Evolutionary conservation across 1,140 invertebrate genomes (phyloP).

Genomic region (Penaeus vannamei): DNA sequence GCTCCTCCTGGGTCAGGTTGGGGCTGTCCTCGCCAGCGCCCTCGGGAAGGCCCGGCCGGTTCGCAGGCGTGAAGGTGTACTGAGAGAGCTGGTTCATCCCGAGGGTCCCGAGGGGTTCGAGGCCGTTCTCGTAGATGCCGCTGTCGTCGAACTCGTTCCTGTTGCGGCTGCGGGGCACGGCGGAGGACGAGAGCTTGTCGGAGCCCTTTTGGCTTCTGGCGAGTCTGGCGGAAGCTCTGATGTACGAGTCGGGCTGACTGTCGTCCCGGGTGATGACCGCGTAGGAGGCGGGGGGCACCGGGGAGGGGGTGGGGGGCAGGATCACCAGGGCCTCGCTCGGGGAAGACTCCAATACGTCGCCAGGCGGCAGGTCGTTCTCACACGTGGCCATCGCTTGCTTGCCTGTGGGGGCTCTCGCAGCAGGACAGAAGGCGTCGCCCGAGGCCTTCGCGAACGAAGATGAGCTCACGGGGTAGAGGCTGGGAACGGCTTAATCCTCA

Average conservation of each 20-base stretch:
- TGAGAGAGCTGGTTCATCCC: background rate
- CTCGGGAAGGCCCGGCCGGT: background rate
- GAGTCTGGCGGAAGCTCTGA: background rate
- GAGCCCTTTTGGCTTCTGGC: background rate
- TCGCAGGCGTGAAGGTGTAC: background rate
- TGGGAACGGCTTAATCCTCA: no score
- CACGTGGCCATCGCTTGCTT: slow-evolving; percentile 42
- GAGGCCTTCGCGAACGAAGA: background rate
- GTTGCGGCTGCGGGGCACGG: background rate
- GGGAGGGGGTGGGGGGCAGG: background rate
- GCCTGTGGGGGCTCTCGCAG: background rate
- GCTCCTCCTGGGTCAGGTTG: slow-evolving; percentile 6
- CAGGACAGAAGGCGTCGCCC: background rate
- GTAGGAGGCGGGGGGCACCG: background rate
- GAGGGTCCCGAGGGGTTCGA: background rate
- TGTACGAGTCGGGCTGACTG: background rate
- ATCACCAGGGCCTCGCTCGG: slow-evolving; percentile 10
- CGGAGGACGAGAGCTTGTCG: background rate
- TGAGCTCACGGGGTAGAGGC: background rate
- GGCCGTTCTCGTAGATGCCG: background rate
- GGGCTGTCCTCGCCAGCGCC: background rate
- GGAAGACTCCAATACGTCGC: slow-evolving; percentile 21
- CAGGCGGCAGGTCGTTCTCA: slow-evolving; percentile 30
- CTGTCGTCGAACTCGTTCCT: background rate
- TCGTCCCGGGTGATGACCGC: slow-evolving; percentile 1